Evolutionary conservation across 2,797 vertebrate genomes (phyloP).

Genomic region (Semotilus atromaculatus): DNA sequence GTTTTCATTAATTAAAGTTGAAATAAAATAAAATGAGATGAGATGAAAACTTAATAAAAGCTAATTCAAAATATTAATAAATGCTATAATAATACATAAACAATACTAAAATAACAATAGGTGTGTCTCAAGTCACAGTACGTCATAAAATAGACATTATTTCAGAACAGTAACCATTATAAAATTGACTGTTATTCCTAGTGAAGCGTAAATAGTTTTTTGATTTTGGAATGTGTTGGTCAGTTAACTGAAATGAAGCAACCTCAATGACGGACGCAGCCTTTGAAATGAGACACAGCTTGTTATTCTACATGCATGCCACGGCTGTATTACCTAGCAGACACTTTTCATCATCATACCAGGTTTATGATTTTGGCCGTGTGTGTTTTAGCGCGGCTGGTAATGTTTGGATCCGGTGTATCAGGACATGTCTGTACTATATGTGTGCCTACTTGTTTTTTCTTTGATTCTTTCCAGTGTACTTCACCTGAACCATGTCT

Average conservation of each 20-base stretch:
- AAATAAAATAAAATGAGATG: no score
- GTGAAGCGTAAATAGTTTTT: neutral
- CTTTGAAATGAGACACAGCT: no score
- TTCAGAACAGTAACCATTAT: neutral
- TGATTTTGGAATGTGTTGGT: neutral
- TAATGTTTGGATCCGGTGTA: neutral
- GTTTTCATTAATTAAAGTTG: no score
- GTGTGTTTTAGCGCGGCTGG: neutral
- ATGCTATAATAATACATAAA: neutral
- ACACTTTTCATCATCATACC: neutral
- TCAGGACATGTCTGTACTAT: constrained; percentile 20
- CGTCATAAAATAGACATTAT: neutral
- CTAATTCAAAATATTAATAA: neutral
- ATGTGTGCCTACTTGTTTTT: neutral
- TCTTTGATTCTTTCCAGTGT: neutral
- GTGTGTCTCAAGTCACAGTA: neutral
- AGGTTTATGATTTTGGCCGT: neutral
- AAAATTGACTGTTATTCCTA: neutral
- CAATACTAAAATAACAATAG: neutral
- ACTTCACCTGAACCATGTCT: neutral
- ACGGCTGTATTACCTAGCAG: neutral
- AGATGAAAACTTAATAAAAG: no score
- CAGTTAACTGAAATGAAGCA: neutral
- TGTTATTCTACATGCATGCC: neutral
- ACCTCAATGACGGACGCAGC: neutral